phyloP scores from a whole-genome alignment of 2,888 invertebrate species.

The Drosophila macrospina region DNA sequence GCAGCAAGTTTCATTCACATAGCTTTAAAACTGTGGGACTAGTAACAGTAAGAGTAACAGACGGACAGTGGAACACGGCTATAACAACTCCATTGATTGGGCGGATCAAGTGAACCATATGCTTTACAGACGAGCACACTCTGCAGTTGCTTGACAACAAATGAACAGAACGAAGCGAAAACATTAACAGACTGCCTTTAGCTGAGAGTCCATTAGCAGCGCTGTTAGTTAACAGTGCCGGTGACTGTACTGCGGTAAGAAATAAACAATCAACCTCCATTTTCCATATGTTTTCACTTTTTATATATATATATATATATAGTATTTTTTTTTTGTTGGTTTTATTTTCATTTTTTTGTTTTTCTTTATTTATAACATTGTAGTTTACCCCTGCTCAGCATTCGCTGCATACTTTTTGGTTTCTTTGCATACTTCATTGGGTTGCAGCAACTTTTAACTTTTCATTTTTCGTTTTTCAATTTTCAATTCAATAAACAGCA shows the following conservation, averaged over 20 bases:
- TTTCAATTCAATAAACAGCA: constrained; percentile 57
- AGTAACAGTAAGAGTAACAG: no score
- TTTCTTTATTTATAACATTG: constrained; percentile 61
- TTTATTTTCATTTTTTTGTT: constrained; percentile 31
- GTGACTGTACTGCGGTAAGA: not conserved
- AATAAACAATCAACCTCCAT: constrained; percentile 11
- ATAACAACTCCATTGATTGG: no score
- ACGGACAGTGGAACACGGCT: no score
- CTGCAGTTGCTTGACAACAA: no score
- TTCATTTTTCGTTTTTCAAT: no score
- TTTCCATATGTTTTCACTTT: constrained; percentile 18
- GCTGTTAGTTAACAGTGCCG: constrained; percentile 12
- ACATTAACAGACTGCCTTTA: no score
- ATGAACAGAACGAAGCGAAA: no score
- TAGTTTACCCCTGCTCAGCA: constrained; percentile 53
- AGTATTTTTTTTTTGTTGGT: constrained; percentile 7
- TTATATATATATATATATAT: constrained; percentile 39
- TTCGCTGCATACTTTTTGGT: constrained; percentile 40
- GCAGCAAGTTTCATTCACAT: no score
- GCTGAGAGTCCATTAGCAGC: constrained; percentile 2
- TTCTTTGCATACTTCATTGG: constrained; percentile 15
- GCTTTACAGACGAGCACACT: no score
- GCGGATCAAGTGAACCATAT: no score
- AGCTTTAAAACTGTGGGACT: no score
- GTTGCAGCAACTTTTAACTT: constrained; percentile 28